Evolutionary conservation across 2,797 vertebrate genomes (phyloP).

Genomic region (Esox lucius): DNA sequence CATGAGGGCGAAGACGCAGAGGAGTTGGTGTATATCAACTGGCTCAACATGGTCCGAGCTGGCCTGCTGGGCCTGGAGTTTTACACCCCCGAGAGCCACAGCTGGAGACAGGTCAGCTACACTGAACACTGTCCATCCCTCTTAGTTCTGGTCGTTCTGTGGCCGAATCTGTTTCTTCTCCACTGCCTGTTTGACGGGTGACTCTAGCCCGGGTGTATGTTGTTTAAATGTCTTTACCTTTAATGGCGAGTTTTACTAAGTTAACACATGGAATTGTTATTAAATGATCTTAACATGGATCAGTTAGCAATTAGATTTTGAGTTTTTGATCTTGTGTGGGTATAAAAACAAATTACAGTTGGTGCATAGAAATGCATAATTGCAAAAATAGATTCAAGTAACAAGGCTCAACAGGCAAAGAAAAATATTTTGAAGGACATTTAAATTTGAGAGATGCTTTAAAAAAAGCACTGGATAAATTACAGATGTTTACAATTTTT

Average conservation of each 20-base stretch:
- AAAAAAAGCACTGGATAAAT: no score
- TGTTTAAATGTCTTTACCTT: neutral
- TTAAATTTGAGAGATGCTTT: no score
- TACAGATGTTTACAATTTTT: no score
- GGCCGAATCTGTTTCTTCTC: neutral
- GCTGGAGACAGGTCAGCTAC: constrained; percentile 86
- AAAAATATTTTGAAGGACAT: no score
- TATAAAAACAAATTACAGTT: no score
- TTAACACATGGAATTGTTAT: no score
- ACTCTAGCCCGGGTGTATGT: neutral
- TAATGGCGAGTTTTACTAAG: neutral
- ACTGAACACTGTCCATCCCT: neutral
- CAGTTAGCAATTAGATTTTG: no score
- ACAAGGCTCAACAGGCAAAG: no score
- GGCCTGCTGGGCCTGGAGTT: constrained; percentile 89
- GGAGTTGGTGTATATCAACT: constrained; percentile 88
- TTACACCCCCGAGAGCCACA: constrained; percentile 85
- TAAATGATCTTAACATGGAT: no score
- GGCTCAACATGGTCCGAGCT: constrained; percentile 90
- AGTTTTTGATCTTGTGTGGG: no score
- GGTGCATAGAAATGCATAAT: no score
- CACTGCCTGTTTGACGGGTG: neutral
- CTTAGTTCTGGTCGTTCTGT: neutral
- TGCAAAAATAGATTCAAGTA: no score
- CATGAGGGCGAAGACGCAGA: constrained; percentile 80